Evolutionary conservation across 2,888 invertebrate species (phyloP).

Genomic region (Ichneumoninae sp.): DNA sequence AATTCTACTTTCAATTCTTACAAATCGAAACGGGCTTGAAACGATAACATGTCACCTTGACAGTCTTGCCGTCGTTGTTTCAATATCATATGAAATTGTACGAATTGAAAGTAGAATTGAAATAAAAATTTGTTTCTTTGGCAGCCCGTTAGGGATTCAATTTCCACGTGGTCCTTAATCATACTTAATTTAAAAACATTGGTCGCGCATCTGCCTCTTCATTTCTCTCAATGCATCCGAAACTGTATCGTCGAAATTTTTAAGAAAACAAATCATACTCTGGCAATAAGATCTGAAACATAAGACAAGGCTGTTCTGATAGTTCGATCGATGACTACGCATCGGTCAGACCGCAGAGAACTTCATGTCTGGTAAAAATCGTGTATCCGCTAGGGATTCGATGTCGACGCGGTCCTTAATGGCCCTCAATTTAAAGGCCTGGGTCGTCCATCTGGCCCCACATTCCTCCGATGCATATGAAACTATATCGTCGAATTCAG

Average conservation of each 20-base stretch:
- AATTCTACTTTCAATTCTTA: no score
- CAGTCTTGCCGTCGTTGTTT: no score
- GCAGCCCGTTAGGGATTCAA: no score
- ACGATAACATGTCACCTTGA: no score
- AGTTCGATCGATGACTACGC: conserved; percentile 19
- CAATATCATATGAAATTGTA: no score
- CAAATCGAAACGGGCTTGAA: no score
- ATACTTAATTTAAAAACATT: conserved; percentile 76
- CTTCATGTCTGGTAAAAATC: conserved; percentile 69
- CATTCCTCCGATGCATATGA: not conserved
- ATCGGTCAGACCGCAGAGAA: not conserved
- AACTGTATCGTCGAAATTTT: conserved; percentile 50
- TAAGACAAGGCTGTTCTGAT: not conserved
- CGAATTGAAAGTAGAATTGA: no score
- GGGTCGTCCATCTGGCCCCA: no score
- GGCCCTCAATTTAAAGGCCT: conserved; percentile 77
- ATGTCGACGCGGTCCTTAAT: conserved; percentile 78
- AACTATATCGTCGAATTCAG: conserved; percentile 51
- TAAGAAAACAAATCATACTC: conserved; percentile 1
- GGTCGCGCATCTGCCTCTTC: no score
- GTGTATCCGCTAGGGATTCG: conserved; percentile 74
- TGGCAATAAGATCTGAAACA: not conserved
- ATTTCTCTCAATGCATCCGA: not conserved
- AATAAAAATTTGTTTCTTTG: no score
- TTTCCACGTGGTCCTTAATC: conserved; percentile 70